Evolutionary conservation across 53 echinoderm and acorn worm genomes (phyloP), one percentile per base, ranked within the genome.

Genomic region (Astropecten irregularis): DNA sequence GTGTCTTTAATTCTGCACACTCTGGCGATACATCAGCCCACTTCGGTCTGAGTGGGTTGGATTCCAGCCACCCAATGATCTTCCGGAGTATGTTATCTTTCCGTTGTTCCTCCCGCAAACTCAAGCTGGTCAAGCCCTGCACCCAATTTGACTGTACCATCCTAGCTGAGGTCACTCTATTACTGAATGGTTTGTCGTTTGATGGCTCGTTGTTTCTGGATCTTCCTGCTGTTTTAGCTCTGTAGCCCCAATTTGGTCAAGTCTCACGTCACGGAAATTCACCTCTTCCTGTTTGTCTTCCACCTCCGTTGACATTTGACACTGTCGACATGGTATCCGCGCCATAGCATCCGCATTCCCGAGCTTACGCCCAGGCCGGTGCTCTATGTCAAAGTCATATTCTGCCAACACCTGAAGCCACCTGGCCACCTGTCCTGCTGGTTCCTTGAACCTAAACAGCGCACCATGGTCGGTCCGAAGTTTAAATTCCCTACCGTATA

Each of bases 351-450:
- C 71, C 7, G 71, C 71, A 25, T 70, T 50, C 18, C 50, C 50
- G 20, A 23, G n/a, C n/a, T n/a, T n/a, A n/a, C n/a, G n/a, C n/a
- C n/a, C n/a, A n/a, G n/a, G n/a, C n/a, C n/a, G n/a, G 47, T 68
- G 69, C 46, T 70, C 49, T 5, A 50, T 32, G 15, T 50, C 16
- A 11, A 70, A 70, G 0, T 44, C 48, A 35, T 81, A 81, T 30
- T 62, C 64, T 18, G 60, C 30, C 19, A 81, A 36, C n/a, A 52
- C 25, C 20, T 81, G 81, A 39, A 63, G 63, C 81, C 81, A 81
- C 30, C 81, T 23, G 4, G 81, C 81, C 16, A 46, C 34, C 48
- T 81, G 81, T 16, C 64, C 81, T 5, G 20, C 47, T 40, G 81
- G 81, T 34, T 61, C 63, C 46, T 30, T 35, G 44, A 81, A 46